Evolutionary conservation across 2,888 invertebrate genomes (phyloP).

Genomic region (Cordilura impudica): DNA sequence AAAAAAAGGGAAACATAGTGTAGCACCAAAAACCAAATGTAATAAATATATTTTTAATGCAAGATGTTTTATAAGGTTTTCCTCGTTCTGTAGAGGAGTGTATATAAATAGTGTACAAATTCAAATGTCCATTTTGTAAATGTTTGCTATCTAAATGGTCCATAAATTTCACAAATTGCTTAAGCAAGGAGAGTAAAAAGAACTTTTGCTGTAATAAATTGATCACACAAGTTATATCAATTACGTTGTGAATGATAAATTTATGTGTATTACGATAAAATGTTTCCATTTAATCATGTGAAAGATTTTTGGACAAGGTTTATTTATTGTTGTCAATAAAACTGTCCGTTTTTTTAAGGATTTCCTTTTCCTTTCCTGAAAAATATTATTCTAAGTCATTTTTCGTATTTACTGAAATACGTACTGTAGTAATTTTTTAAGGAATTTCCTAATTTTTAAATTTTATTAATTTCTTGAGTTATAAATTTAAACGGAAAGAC

Average conservation of each 20-base stretch:
- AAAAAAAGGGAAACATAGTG: not conserved
- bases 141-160: conserved; percentile 63
- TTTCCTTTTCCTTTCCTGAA: too few relatives aligned
- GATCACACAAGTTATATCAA: conserved; percentile 63
- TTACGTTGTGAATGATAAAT: conserved; percentile 60
- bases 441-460: too few relatives aligned
- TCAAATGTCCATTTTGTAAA: conserved; percentile 63
- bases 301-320: conserved; percentile 47
- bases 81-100: not conserved
- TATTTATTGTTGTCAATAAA: conserved; percentile 57
- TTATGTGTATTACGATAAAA: conserved; percentile 59
- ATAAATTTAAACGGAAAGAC: too few relatives aligned
- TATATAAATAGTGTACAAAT: conserved; percentile 39
- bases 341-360: not conserved
- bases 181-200: conserved; percentile 32
- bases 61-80: conserved; percentile 58
- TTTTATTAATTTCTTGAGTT: too few relatives aligned
- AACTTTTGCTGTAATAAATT: conserved; percentile 60
- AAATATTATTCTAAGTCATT: too few relatives aligned
- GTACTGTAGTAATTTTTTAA: too few relatives aligned
- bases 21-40: conserved; percentile 18
- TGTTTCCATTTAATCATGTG: conserved; percentile 61
- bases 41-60: conserved; percentile 61
- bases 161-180: conserved; percentile 64
- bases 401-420: too few relatives aligned